phyloP scores from a whole-genome alignment of 1,140 invertebrate genomes.

The Scylla paramamosain region DNA sequence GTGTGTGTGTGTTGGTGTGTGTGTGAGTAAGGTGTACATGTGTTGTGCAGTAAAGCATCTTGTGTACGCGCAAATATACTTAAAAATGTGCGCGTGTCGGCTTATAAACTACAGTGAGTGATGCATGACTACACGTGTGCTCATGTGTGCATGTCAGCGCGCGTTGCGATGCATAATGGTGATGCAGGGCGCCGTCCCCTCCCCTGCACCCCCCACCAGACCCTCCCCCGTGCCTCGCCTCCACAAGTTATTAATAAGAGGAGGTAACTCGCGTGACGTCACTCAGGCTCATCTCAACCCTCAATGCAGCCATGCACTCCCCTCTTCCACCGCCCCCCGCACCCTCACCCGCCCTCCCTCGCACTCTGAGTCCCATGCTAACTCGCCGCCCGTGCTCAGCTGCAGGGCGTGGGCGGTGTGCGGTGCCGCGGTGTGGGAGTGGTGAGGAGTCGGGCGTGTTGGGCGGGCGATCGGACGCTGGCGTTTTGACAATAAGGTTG shows the following conservation, averaged over 20 bases:
- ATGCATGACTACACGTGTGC: no score
- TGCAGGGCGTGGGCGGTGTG: background rate
- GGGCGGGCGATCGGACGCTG: background rate
- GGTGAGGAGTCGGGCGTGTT: background rate
- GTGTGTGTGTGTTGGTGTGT: no score
- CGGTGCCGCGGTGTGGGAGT: background rate
- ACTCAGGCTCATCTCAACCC: background rate
- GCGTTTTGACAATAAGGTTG: conserved; percentile 25
- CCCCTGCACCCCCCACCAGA: background rate
- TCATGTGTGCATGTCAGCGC: background rate
- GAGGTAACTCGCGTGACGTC: conserved; percentile 53
- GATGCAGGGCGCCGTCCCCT: background rate
- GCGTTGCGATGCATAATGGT: background rate
- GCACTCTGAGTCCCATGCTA: background rate
- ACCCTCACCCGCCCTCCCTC: background rate
- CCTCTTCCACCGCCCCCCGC: background rate
- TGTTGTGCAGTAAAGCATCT: no score
- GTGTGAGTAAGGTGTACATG: no score
- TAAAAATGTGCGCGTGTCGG: no score
- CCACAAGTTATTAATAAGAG: conserved; percentile 43
- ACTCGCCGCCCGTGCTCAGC: background rate
- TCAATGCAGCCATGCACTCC: background rate
- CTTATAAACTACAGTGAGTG: no score
- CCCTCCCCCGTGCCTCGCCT: background rate
- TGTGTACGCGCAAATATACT: no score